Percentiles rank a stretch among this genome's conserved stretches.
phyloP scores from a whole-genome alignment of 2,888 invertebrate genomes.

The Margaritifera margaritifera region DNA sequence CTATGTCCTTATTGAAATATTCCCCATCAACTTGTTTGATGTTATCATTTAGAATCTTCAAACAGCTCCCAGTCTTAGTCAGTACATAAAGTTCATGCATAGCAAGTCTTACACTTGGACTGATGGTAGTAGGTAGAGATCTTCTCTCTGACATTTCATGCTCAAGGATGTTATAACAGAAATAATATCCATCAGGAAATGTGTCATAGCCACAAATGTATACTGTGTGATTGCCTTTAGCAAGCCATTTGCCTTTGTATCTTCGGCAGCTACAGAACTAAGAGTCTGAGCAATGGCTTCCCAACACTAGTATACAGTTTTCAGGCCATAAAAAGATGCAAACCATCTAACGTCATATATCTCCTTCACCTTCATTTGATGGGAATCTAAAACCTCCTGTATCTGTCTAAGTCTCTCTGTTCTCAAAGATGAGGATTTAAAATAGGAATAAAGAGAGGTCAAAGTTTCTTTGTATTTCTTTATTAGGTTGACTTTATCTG shows the following conservation, averaged over 20 bases:
- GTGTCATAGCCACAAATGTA: constrained; percentile 5
- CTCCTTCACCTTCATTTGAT: constrained; percentile 13
- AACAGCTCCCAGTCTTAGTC: background rate
- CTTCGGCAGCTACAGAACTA: constrained; percentile 7
- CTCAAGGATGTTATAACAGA: constrained; percentile 5
- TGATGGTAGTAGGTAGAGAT: background rate
- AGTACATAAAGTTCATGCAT: constrained; percentile 11
- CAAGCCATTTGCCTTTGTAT: constrained; percentile 5
- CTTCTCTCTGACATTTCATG: background rate
- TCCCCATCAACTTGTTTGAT: constrained; percentile 10
- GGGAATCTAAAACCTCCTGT: constrained; percentile 11
- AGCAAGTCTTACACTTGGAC: constrained; percentile 9
- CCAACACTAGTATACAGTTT: constrained; percentile 10
- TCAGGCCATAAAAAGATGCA: constrained; percentile 6
- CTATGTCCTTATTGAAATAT: constrained; percentile 4
- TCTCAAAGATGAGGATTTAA: background rate
- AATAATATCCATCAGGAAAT: constrained; percentile 10
- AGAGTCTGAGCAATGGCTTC: constrained; percentile 12
- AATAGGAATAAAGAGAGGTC: no score
- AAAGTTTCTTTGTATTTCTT: no score
- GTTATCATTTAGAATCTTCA: constrained; percentile 7
- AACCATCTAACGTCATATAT: constrained; percentile 12
- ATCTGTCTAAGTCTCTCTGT: constrained; percentile 6
- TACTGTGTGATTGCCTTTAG: constrained; percentile 8
- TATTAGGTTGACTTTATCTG: constrained; percentile 2